A percentile compares a stretch with the other conserved stretches of the same genome.
Evolutionary conservation across 2,113 vertebrate genomes (phyloP).

Genomic region (Albula goreensis): DNA sequence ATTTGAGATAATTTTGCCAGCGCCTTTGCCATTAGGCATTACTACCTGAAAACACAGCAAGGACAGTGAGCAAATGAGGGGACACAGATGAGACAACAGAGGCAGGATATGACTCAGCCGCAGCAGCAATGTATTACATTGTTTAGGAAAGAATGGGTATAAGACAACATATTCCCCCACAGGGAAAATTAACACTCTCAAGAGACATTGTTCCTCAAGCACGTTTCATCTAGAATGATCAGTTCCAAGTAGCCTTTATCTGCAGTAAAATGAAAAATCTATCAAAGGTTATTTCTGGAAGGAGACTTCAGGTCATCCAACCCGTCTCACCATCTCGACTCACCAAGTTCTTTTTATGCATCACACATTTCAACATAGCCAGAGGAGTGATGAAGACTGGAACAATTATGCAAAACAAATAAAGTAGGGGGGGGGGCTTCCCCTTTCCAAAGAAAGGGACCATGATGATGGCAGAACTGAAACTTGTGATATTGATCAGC

Average conservation of each 20-base stretch:
- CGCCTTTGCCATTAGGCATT: background rate
- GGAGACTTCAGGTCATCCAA: background rate
- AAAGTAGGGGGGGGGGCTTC: background rate
- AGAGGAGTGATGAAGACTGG: background rate
- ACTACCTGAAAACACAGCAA: background rate
- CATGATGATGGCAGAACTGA: background rate
- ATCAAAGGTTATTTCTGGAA: background rate
- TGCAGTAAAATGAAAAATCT: background rate
- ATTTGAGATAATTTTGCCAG: background rate
- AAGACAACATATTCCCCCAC: background rate
- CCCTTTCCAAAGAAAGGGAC: background rate
- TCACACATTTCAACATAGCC: background rate
- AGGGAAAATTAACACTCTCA: background rate
- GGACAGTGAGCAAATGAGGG: background rate
- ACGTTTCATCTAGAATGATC: background rate
- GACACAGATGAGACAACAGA: background rate
- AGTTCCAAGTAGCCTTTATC: background rate
- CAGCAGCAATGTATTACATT: background rate
- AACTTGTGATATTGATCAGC: background rate
- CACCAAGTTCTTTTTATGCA: background rate
- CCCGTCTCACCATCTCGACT: too few species aligned
- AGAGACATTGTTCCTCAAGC: background rate
- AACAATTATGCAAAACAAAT: background rate
- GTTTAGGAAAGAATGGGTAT: background rate
- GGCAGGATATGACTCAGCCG: background rate